Conservation (phyloP, 2,113 vertebrate species). For the Thunnus maccoyii region DNA sequence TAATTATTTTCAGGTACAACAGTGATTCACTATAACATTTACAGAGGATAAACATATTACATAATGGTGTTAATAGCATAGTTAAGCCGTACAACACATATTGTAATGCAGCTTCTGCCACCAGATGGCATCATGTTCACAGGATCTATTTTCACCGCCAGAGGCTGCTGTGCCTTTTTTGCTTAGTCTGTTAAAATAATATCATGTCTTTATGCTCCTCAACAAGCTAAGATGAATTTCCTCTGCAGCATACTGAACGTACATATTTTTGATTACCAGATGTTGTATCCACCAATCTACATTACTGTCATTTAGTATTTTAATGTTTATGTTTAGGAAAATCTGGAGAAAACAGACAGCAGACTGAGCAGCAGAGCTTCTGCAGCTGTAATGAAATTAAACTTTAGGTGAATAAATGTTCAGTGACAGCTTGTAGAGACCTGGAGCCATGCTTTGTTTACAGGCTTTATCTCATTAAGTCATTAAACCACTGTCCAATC, state of each 20-base stretch:
- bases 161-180: neutral
- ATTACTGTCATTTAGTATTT: neutral
- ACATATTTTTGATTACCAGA: neutral
- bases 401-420: neutral
- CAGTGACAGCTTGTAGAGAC: constrained; percentile 16
- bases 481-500: constrained; percentile 70
- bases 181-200: neutral
- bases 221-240: constrained; percentile 15
- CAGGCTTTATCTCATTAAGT: constrained; percentile 75
- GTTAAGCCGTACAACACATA: neutral
- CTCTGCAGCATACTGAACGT: neutral
- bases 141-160: neutral
- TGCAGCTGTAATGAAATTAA: constrained; percentile 9
- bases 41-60: constrained; percentile 37
- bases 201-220: neutral
- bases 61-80: constrained; percentile 44
- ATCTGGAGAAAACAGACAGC: neutral
- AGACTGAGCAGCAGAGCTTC: neutral
- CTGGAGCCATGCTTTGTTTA: constrained; percentile 16
- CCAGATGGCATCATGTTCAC: constrained; percentile 66
- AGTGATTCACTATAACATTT: neutral
- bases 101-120: constrained; percentile 33
- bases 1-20: neutral
- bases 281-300: neutral
- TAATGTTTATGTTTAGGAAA: neutral